phyloP scores from a whole-genome alignment of 1,140 invertebrate genomes.

The Sminthurides bifidus region DNA sequence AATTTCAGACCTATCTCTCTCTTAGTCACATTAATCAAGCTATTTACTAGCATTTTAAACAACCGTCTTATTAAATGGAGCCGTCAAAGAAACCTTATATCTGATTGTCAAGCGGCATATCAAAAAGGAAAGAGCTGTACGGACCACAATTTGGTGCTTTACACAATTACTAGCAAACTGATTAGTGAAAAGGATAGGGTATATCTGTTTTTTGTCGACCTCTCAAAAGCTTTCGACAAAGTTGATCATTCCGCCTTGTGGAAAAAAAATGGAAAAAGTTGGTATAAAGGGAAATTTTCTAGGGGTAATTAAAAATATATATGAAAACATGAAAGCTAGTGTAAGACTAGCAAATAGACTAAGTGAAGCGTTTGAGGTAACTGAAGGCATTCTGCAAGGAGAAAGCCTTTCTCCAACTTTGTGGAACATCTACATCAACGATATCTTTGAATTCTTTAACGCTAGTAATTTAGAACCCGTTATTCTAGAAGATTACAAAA shows the following conservation, averaged over 20 bases:
- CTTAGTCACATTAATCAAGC: constrained; percentile 17
- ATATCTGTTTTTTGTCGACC: constrained; percentile 31
- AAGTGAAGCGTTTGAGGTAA: constrained; percentile 7
- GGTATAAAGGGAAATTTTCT: constrained; percentile 31
- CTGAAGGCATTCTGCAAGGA: constrained; percentile 28
- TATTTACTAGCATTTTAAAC: constrained; percentile 25
- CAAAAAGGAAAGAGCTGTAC: constrained; percentile 12
- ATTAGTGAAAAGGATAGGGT: constrained; percentile 11
- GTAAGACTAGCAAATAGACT: background rate
- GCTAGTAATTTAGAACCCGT: background rate
- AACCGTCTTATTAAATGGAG: constrained; percentile 23
- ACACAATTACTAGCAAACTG: constrained; percentile 11
- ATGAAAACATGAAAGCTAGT: constrained; percentile 19
- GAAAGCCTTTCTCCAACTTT: constrained; percentile 28
- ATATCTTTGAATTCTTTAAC: constrained; percentile 7
- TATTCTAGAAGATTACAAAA: background rate
- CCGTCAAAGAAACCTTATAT: constrained; percentile 16
- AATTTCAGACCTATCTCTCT: constrained; percentile 13
- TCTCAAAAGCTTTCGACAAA: constrained; percentile 30
- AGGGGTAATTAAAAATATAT: constrained; percentile 19
- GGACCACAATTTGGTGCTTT: constrained; percentile 25
- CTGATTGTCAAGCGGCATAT: constrained; percentile 27
- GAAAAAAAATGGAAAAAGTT: constrained; percentile 22
- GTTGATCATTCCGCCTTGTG: constrained; percentile 24
- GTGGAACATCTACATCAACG: constrained; percentile 27